Evolutionary conservation across 2,888 invertebrate species (phyloP), one percentile per base, ranked within the genome.

Genomic region (Urechis unicinctus): DNA sequence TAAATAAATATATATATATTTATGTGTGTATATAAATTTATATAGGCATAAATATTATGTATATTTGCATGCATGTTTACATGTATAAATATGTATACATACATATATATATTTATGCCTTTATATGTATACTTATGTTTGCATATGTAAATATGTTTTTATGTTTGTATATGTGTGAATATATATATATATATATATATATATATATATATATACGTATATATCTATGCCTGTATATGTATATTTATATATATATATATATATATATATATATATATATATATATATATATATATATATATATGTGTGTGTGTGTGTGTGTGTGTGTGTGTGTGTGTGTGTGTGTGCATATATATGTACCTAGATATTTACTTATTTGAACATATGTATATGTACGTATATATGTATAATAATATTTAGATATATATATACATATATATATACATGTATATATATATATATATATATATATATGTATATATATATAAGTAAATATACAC

Each of bases 381-480:
- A 50, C 2, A 28, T 1, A 36, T 31, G 2, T 50, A 31, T 31
- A 13, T 31, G 31, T 5, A 21, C 25, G 31, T n/a, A 31, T n/a
- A 50, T n/a, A 26, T 21, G 31, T n/a, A 13, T 41, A 21, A 17
- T 3, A 17, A 31, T 22, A 3, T 24, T 41, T 36, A 17, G 24
- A 50, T 21, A 13, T 41, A 31, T 41, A 17, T 42, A 51, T 25
- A 21, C 2, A 36, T 6, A 9, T 36, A 22, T 22, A 17, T 30
- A 50, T 50, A 29, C n/a, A 51, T 51, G 13, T 25, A 41, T 24
- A 1, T 25, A 36, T 25, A 17, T 22, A 36, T 21, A 1, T 17
- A 36, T 50, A n/a, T 24, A 50, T 41, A 21, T 17, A 31, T 50
- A 42, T 36, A 41, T 22, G 24, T 24, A 51, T 51, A 42, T 36